Evolutionary conservation across 37 sponge, comb jelly and placozoan species (phyloP).

Genomic region (Aphrocallistes beatrix): DNA sequence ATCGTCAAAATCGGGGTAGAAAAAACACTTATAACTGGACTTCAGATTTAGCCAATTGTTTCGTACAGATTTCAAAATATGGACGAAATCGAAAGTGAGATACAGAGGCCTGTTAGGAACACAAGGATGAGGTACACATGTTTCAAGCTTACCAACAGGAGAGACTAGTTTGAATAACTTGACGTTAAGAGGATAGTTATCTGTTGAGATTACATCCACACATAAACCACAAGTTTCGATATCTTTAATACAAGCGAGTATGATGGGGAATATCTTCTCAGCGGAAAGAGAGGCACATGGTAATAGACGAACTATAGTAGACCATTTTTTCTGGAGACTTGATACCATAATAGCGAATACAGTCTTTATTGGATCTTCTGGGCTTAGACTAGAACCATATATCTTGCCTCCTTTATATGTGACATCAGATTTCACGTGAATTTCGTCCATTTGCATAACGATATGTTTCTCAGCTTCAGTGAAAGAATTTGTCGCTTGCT

Average conservation of each 20-base stretch:
- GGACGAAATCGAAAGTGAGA: no score
- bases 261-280: not conserved
- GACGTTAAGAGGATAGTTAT: slow-evolving; percentile 10
- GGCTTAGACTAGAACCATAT: no score
- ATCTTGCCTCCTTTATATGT: not conserved
- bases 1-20: no score
- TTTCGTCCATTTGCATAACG: slow-evolving; percentile 13
- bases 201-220: not conserved
- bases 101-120: no score
- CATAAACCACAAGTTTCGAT: not conserved
- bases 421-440: not conserved
- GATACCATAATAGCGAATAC: not conserved
- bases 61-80: no score
- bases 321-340: not conserved
- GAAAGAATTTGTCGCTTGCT: not conserved
- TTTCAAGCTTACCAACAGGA: no score
- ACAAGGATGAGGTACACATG: no score
- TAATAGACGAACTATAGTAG: not conserved
- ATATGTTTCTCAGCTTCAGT: not conserved
- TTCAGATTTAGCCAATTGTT: not conserved
- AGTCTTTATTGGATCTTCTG: not conserved
- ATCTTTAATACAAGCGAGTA: not conserved
- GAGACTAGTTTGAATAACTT: no score
- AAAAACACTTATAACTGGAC: not conserved
- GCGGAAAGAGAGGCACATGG: slow-evolving; percentile 9